Base-by-base conservation (phyloP, 2,888 invertebrate genomes). In the Harmothoe impar region DNA sequence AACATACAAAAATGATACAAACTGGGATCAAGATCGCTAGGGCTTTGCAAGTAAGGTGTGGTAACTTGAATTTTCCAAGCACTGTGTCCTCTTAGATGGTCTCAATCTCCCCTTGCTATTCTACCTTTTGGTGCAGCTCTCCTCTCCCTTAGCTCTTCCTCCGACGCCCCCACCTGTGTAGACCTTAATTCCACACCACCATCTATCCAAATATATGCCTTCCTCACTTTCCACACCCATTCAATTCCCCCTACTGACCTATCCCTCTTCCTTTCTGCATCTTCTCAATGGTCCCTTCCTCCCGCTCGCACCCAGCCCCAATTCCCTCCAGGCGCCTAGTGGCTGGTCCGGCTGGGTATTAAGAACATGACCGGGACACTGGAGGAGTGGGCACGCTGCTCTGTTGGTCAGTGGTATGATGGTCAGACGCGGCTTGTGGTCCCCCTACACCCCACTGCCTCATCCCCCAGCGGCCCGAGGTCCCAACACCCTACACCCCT, bases 321-420 rank as follows among this genome's bases (percentile, higher is more conserved):
- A 51, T 0, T 33, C 54, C 85, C 51, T 20, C 43, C 85, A 25
- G 62, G 62, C 43, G 7, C 20, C 72, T 72, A 29, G 3, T 62
- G 62, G 62, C 62, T 43, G 43, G 43, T 43, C 43, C 43, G 43
- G 62, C 23, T 20, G 62, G 62, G 62, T 62, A 29, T 72, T n/a
- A 25, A 29, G 72, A 72, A 72, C 72, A 25, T 29, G 72, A 72
- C 0, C 62, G 15, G 62, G 62, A 62, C 72, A 72, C 72, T 72
- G 72, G 25, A 72, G 29, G 29, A 62, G 72, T 15, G 15, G 72
- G 72, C 72, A 72, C 72, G 29, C 25, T 23, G 72, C 5, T 29
- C 25, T 25, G 72, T 25, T 72, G 72, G 72, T 29, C 72, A 5
- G 15, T 72, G 72, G 72, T 72, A 72, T 25, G 72, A 25, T 72